These are phyloP conservation scores for Mechanitis messenoides DNA, from an alignment of 2,888 invertebrate species.

Conservation along the genomic window DNA sequence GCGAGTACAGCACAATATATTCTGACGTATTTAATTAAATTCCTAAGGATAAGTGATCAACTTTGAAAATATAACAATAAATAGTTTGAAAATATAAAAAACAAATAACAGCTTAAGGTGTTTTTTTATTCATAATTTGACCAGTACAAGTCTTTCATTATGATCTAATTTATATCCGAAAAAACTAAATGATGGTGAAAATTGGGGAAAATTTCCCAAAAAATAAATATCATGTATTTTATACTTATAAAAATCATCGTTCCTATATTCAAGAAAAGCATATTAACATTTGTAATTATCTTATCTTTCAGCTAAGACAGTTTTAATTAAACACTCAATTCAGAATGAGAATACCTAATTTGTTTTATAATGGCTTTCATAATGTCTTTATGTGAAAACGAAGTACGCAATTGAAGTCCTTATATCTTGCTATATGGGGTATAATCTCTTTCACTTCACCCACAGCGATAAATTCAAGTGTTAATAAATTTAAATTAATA, in stretches of 20 bases:
- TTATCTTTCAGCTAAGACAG: constrained; percentile 7
- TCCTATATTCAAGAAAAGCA: background rate
- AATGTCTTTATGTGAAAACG: constrained; percentile 1
- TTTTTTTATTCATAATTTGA: no score
- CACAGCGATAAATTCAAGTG: constrained; percentile 11
- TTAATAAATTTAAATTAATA: constrained; percentile 25
- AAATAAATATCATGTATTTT: background rate
- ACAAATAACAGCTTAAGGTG: no score
- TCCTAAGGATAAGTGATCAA: no score
- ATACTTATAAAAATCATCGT: background rate
- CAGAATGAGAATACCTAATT: constrained; percentile 22
- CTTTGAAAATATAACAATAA: no score
- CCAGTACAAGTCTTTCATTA: no score
- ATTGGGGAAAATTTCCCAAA: no score
- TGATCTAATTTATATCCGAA: no score
- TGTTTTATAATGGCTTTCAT: constrained; percentile 21
- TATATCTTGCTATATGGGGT: constrained; percentile 10
- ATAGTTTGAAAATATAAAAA: no score
- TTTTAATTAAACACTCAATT: constrained; percentile 24
- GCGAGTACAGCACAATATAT: no score
- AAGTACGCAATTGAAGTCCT: constrained; percentile 11
- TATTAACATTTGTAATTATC: background rate
- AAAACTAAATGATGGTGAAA: no score
- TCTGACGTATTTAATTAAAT: no score
- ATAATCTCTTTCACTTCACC: constrained; percentile 9